phyloP scores from a whole-genome alignment of 2,888 invertebrate species.

The Himalopsyche tibetana region DNA sequence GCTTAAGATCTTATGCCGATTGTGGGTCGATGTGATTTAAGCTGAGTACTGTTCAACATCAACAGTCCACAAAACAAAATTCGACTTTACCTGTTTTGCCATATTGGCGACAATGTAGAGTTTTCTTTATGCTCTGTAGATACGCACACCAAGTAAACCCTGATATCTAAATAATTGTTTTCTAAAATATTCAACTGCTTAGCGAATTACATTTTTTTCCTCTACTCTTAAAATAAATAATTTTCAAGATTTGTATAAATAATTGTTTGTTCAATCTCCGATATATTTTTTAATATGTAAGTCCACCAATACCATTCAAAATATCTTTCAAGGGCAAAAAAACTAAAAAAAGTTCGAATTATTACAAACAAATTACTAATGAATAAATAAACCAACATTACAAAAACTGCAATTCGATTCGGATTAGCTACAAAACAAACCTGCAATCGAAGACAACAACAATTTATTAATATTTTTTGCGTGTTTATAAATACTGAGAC shows the following conservation, averaged over 20 bases:
- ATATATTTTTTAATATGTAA: too few species aligned
- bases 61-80: too few species aligned
- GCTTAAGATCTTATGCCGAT: too few species aligned
- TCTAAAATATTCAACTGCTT: too few species aligned
- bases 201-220: too few species aligned
- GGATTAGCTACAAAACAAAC: neutral
- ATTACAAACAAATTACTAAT: neutral
- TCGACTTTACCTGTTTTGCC: too few species aligned
- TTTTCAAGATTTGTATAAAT: neutral
- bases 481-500: neutral
- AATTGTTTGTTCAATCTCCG: neutral
- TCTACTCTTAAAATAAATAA: neutral
- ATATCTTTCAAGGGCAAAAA: neutral
- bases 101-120: too few species aligned
- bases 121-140: too few species aligned
- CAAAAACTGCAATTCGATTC: conserved; percentile 4
- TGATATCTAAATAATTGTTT: too few species aligned
- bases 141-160: too few species aligned
- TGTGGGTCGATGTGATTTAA: too few species aligned
- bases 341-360: neutral
- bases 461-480: neutral
- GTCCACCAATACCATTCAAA: neutral
- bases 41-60: too few species aligned
- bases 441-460: conserved; percentile 5
- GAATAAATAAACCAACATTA: neutral